These are phyloP conservation scores for Eubucco bourcierii DNA, from an alignment of 2,113 vertebrate species.

Conservation along the genomic window DNA sequence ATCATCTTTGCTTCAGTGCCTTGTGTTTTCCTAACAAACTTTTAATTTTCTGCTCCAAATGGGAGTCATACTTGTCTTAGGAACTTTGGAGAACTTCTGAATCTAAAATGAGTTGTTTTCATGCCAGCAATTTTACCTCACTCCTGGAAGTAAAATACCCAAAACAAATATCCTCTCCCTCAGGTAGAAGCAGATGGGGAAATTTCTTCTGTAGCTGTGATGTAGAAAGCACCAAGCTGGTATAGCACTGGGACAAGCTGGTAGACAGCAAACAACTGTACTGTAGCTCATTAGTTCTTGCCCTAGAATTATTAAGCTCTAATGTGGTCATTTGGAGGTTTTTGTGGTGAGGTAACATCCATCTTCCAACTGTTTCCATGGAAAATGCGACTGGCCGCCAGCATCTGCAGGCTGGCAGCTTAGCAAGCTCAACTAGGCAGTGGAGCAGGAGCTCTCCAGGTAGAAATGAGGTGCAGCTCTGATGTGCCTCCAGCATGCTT, in stretches of 20 bases:
- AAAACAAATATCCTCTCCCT: not conserved
- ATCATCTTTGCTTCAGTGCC: not conserved
- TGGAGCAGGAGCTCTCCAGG: not conserved
- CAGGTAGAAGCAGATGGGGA: not conserved
- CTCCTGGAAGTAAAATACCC: not conserved
- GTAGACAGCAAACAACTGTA: fast-evolving
- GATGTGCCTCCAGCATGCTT: not conserved
- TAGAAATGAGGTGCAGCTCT: not conserved
- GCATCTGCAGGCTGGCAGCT: not conserved
- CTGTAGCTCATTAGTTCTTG: not conserved
- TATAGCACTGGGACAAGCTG: fast-evolving
- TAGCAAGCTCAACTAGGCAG: not conserved
- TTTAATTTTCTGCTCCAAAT: slow-evolving; percentile 12
- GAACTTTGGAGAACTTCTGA: not conserved
- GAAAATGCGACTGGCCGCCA: not conserved
- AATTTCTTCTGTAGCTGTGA: not conserved
- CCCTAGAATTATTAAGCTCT: not conserved
- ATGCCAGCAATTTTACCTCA: not conserved
- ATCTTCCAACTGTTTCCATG: not conserved
- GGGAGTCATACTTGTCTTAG: not conserved
- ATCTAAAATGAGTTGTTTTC: not conserved
- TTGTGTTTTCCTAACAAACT: slow-evolving; percentile 11
- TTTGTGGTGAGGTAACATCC: not conserved
- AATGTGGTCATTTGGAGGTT: not conserved
- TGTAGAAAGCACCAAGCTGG: not conserved